phyloP scores from a whole-genome alignment of 2,113 vertebrate genomes.

The Fregata magnificens region DNA sequence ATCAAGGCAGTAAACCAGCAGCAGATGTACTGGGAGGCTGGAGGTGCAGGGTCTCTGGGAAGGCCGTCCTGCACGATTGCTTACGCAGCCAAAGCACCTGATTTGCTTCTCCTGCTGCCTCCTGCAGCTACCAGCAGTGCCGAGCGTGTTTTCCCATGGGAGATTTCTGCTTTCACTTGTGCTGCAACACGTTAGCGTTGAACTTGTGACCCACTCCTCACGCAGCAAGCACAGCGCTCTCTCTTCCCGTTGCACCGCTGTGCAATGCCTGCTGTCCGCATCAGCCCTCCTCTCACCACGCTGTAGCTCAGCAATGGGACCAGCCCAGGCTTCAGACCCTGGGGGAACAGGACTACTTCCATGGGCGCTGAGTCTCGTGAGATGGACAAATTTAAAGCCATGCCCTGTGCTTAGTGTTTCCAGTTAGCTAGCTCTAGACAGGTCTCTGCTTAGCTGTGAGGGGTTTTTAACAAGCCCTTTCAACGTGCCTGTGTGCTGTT shows the following conservation, averaged over 20 bases:
- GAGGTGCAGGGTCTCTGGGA: neutral
- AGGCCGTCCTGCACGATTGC: neutral
- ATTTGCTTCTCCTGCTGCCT: neutral
- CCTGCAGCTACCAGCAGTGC: neutral
- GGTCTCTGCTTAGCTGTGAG: neutral
- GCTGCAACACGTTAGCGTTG: neutral
- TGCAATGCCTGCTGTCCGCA: rapidly evolving
- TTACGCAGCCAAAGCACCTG: rapidly evolving
- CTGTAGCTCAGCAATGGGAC: neutral
- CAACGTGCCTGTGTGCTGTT: neutral
- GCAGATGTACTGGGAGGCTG: neutral
- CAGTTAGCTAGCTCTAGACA: neutral
- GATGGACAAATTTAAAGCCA: neutral
- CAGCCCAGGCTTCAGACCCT: neutral
- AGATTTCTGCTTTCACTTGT: neutral
- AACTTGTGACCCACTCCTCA: neutral
- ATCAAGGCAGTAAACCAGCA: neutral
- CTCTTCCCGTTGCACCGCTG: neutral
- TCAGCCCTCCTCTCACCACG: neutral
- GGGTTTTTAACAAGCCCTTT: neutral
- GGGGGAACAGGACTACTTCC: rapidly evolving
- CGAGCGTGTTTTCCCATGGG: neutral
- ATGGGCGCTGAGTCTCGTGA: rapidly evolving
- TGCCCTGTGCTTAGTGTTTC: neutral
- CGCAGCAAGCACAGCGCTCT: rapidly evolving